phyloP scores from a whole-genome alignment of 2,113 vertebrate species.

The Misgurnus mizolepis region DNA sequence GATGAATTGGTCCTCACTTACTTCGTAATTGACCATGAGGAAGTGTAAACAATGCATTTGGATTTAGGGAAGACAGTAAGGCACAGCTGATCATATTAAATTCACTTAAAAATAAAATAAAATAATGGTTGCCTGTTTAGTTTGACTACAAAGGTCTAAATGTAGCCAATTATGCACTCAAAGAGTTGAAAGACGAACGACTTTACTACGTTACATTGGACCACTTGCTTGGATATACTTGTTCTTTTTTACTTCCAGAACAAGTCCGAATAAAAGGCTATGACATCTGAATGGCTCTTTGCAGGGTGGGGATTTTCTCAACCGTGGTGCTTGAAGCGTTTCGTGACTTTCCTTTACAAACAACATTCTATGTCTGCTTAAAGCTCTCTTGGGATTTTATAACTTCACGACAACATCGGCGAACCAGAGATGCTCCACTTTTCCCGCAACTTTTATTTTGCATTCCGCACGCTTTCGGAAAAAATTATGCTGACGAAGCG shows the following conservation, averaged over 20 bases:
- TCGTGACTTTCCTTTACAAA: conserved; percentile 42
- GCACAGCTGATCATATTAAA: too few species aligned
- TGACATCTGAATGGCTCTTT: conserved; percentile 8
- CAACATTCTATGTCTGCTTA: conserved; percentile 28
- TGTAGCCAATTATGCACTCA: background rate
- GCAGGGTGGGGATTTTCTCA: conserved; percentile 9
- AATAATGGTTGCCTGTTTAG: background rate
- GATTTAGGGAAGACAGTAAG: background rate
- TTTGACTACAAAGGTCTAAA: background rate
- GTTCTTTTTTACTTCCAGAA: background rate
- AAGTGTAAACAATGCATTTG: background rate
- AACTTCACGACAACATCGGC: conserved; percentile 23
- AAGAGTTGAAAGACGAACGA: background rate
- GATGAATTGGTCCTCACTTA: conserved; percentile 50
- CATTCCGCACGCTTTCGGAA: conserved; percentile 31
- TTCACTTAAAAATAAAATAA: background rate
- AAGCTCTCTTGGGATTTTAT: conserved; percentile 19
- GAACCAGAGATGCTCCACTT: conserved; percentile 14
- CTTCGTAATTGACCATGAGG: conserved; percentile 1
- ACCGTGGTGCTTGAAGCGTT: conserved; percentile 24
- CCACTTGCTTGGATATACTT: background rate
- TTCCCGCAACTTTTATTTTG: background rate
- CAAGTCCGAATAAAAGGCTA: conserved; percentile 4
- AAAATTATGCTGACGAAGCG: conserved; percentile 56
- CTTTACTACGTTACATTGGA: too few species aligned